Conservation (phyloP, 2,888 invertebrate genomes). For the Gnatocerus cornutus region DNA sequence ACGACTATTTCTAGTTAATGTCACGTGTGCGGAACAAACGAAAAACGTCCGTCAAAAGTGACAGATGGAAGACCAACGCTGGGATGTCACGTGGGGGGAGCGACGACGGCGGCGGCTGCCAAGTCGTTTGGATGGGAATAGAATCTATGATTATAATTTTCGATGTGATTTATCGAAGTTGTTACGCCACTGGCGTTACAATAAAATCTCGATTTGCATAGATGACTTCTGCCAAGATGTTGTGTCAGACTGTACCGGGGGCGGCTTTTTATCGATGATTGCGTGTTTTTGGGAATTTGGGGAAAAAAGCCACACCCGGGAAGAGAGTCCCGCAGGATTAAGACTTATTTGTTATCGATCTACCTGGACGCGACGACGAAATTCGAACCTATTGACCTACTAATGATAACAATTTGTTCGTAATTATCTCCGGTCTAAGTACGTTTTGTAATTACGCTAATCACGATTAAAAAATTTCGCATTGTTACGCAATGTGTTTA, state of each 20-base stretch:
- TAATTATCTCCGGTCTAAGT: conserved; percentile 14
- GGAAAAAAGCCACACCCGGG: conserved; percentile 7
- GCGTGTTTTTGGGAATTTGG: not conserved
- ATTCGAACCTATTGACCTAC: conserved; percentile 7
- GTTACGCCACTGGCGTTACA: conserved; percentile 33
- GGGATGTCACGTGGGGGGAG: conserved; percentile 11
- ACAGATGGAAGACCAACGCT: conserved; percentile 29
- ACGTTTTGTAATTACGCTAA: conserved; percentile 11
- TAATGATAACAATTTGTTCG: conserved; percentile 13
- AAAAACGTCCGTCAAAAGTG: conserved; percentile 35
- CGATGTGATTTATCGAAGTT: conserved; percentile 8
- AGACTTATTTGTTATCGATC: conserved; percentile 6
- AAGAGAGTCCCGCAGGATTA: not conserved
- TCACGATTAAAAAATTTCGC: conserved; percentile 35
- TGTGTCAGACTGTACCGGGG: conserved; percentile 24
- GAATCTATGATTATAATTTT: conserved; percentile 12
- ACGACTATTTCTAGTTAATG: conserved; percentile 12
- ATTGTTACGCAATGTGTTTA: conserved; percentile 37
- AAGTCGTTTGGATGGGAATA: conserved; percentile 12
- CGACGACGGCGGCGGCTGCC: conserved; percentile 2
- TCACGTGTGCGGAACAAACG: conserved; percentile 34
- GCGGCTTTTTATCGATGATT: conserved; percentile 10
- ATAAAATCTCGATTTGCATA: not conserved
- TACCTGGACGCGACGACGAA: not conserved
- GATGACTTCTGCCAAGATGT: not conserved